phyloP scores from a whole-genome alignment of 2,113 vertebrate genomes.

The Chrysochloris asiatica region DNA sequence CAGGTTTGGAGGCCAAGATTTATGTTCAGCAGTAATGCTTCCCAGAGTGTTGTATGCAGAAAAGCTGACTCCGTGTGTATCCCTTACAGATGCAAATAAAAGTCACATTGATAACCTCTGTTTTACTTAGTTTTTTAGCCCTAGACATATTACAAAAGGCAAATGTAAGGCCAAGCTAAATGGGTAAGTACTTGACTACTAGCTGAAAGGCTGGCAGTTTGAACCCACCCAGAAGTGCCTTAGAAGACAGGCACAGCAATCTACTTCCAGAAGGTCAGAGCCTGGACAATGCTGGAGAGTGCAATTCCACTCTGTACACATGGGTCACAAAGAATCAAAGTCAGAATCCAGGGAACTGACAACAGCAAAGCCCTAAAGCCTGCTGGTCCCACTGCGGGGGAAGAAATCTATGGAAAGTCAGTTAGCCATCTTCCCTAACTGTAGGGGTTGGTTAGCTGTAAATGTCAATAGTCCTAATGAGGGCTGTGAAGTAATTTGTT shows the following conservation, averaged over 20 bases:
- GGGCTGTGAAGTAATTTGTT: constrained; percentile 69
- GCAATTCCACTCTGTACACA: neutral
- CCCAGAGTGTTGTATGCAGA: constrained; percentile 39
- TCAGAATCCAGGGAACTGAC: neutral
- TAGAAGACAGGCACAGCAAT: neutral
- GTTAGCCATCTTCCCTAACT: neutral
- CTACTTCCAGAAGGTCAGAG: neutral
- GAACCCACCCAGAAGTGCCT: neutral
- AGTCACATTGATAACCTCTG: neutral
- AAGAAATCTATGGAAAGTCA: neutral
- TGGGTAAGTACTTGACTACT: neutral
- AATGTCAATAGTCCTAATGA: constrained; percentile 65
- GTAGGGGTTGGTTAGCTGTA: constrained; percentile 53
- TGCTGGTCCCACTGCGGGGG: neutral
- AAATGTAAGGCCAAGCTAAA: neutral
- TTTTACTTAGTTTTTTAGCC: neutral
- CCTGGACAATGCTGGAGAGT: neutral
- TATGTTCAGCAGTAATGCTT: constrained; percentile 62
- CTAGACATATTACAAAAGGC: neutral
- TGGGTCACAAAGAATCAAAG: neutral
- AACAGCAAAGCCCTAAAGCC: neutral
- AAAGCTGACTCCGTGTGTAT: constrained; percentile 40
- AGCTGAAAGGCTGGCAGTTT: neutral
- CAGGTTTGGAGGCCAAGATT: constrained; percentile 66
- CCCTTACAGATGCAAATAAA: constrained; percentile 27